Base-by-base conservation (phyloP, 2,888 invertebrate genomes). In the Rapana venosa region DNA sequence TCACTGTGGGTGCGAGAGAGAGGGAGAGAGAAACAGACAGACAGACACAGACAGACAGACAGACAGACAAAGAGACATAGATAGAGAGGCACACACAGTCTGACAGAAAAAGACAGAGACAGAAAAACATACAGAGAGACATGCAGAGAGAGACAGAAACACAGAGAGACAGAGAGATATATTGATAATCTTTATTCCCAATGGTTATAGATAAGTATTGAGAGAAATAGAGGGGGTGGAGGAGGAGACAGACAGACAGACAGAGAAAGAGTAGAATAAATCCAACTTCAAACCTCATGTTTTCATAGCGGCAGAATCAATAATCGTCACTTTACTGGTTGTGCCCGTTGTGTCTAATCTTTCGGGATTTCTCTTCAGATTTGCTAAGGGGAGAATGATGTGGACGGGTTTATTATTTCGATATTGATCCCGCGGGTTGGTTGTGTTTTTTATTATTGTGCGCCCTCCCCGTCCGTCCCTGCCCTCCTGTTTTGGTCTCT, bases 321-420 rank as follows among this genome's bases (percentile, higher is more conserved):
- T 74, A 74, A 74, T 74, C n/a, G 74, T 74, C 74, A 74, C 74
- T 74, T 74, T 74, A n/a, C n/a, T n/a, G 74, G 22, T 74, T n/a
- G 26, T 8, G 26, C 26, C n/a, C 11, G 13, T 74, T n/a, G 15
- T 22, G 22, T n/a, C n/a, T 74, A n/a, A 74, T 74, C 74, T 74
- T 26, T n/a, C 13, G 74, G 74, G n/a, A 74, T 74, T 74, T n/a
- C 74, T n/a, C n/a, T n/a, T 74, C 74, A 11, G 26, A n/a, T 74
- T 74, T 11, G 74, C 74, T 74, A 74, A 74, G 26, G 13, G 74
- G 74, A 13, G 8, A 74, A n/a, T n/a, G n/a, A 74, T 74, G 30
- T 74, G 22, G 74, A n/a, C 74, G n/a, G 22, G 74, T 74, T 74
- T 74, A 74, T 74, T 74, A 74, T 74, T n/a, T 8, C 74, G 26